Evolutionary conservation across 1,140 invertebrate species (phyloP).

Genomic region (Drosophila kohkoa): DNA sequence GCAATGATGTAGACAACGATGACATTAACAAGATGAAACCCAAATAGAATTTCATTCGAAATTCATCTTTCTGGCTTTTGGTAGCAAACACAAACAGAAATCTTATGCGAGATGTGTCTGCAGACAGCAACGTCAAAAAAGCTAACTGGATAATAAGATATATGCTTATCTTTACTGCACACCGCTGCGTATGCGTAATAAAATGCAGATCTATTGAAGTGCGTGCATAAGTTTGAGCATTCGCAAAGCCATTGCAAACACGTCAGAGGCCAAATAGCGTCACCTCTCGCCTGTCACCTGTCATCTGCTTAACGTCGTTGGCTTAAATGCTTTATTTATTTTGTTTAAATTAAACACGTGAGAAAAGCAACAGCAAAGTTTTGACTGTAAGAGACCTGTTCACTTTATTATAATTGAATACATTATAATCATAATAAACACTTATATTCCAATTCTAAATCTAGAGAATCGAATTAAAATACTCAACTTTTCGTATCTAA

Average conservation of each 20-base stretch:
- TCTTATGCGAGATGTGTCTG: neutral
- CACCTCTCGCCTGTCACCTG: conserved; percentile 32
- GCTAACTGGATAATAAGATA: neutral
- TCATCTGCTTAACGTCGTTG: conserved; percentile 35
- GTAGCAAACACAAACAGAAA: neutral
- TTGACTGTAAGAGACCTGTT: too few species aligned
- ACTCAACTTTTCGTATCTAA: too few species aligned
- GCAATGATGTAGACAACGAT: neutral
- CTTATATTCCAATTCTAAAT: too few species aligned
- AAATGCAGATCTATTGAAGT: conserved; percentile 44
- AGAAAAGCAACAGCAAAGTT: neutral
- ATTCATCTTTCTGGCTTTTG: neutral
- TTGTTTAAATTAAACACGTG: conserved; percentile 57
- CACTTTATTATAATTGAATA: too few species aligned
- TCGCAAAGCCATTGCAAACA: conserved; percentile 47
- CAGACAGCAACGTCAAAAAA: neutral
- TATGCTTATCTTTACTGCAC: conserved; percentile 12
- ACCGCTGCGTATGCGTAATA: conserved; percentile 63
- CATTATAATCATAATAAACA: too few species aligned
- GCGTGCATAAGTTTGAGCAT: conserved; percentile 57
- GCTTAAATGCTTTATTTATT: conserved; percentile 70
- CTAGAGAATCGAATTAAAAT: too few species aligned
- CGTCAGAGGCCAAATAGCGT: conserved; percentile 40
- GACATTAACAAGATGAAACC: neutral
- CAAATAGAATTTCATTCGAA: neutral